These are phyloP conservation scores for Thymelicus acteon DNA, from an alignment of 2,888 invertebrate genomes.

Conservation along the genomic window DNA sequence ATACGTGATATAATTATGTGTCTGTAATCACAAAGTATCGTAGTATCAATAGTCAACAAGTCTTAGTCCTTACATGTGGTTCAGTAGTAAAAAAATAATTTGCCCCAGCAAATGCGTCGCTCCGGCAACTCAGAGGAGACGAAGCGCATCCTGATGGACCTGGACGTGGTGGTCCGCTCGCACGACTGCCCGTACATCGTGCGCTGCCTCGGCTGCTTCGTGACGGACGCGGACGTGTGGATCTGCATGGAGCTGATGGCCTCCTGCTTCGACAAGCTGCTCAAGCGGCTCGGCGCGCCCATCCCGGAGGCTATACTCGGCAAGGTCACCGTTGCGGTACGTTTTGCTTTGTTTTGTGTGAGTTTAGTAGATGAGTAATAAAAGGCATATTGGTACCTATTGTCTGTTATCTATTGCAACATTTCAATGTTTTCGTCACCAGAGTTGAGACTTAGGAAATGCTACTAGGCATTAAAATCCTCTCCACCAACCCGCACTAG, in stretches of 20 bases:
- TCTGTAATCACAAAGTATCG: too few species aligned
- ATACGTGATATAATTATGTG: too few species aligned
- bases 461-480: too few species aligned
- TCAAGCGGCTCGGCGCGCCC: constrained; percentile 93
- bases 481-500: too few species aligned
- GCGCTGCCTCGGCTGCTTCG: constrained; percentile 98
- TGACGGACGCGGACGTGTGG: constrained; percentile 99
- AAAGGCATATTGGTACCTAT: too few species aligned
- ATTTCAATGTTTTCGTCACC: too few species aligned
- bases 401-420: too few species aligned
- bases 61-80: too few species aligned
- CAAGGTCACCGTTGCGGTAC: constrained; percentile 97
- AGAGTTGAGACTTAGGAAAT: too few species aligned
- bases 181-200: constrained; percentile 99
- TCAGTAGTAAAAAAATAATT: too few species aligned
- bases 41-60: too few species aligned
- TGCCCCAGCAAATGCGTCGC: constrained; percentile 99
- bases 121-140: constrained; percentile 98
- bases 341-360: constrained; percentile 37
- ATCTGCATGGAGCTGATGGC: constrained; percentile 99
- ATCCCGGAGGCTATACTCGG: constrained; percentile 98
- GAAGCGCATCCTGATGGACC: constrained; percentile 99
- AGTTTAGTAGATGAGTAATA: too few species aligned
- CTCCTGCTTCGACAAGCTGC: constrained; percentile 98
- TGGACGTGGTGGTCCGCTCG: constrained; percentile 98